Percentiles rank a stretch among this genome's conserved stretches.
These are phyloP conservation scores for Rhinichthys klamathensis DNA, from an alignment of 2,113 vertebrate genomes.

Conservation along the genomic window DNA sequence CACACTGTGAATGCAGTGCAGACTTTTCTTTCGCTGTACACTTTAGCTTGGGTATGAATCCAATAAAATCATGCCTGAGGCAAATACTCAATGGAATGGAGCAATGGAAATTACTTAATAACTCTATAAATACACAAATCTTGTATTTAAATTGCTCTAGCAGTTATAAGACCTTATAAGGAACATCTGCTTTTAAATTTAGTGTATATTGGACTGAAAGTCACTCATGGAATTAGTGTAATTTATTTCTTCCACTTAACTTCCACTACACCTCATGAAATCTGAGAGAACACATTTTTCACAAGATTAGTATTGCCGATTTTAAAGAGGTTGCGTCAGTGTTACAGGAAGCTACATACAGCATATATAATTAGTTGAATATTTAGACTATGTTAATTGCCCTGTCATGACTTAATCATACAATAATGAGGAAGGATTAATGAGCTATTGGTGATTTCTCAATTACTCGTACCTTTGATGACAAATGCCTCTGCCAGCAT, in stretches of 20 bases:
- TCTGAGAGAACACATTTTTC: neutral
- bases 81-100: conserved; percentile 21
- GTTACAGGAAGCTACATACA: neutral
- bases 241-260: neutral
- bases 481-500: conserved; percentile 91
- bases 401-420: neutral
- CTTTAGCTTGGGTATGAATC: conserved; percentile 5
- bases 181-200: conserved; percentile 18
- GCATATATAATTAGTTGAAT: neutral
- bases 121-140: neutral
- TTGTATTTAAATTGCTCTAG: neutral
- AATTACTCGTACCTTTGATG: conserved; percentile 87
- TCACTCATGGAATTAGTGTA: neutral
- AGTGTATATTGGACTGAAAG: neutral
- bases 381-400: conserved; percentile 8
- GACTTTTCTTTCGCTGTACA: neutral
- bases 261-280: neutral
- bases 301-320: neutral
- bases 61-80: conserved; percentile 29
- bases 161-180: conserved; percentile 36
- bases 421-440: neutral
- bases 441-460: neutral
- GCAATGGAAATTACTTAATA: conserved; percentile 9
- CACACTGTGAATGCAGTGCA: neutral
- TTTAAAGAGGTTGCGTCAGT: neutral